Base-by-base conservation (phyloP, 2,797 vertebrate genomes). In the Sparidentex hasta region DNA sequence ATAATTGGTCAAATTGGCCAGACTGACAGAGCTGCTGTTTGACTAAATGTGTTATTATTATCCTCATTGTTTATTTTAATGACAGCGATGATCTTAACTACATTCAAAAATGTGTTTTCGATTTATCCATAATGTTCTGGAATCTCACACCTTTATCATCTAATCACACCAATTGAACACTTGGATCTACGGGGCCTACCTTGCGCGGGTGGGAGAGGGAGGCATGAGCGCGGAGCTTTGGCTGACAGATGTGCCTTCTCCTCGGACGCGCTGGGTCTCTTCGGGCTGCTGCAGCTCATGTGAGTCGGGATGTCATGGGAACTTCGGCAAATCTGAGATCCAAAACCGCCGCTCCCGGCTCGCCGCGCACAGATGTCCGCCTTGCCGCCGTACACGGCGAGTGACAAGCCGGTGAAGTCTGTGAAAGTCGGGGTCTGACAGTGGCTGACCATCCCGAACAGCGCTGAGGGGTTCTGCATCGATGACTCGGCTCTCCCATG, bases 361-460 rank as follows among this genome's bases (percentile, higher is more conserved):
- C 90, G 90, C 73, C 94, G 93, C 67, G 90, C 71, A 17, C 94
- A 94, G 57, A 94, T 76, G 65, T 95, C 95, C 72, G 94, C 80
- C 77, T 94, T 94, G 84, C 87, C 68, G 81, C 92, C 87, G 91
- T 92, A 95, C 90, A 93, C 92, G 83, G 94, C 93, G 73, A 94
- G 91, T 47, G 93, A 85, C 87, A 95, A 48, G 71, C 94, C 92
- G 78, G 90, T 43, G 77, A 95, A 94, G 90, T 95, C 95, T 23
- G 92, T 50, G 81, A 94, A 94, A 4, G 91, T 21, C 4, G 92
- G 91, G 57, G 87, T 87, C 87, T 94, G 94, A 84, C 94, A 95
- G 88, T 94, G 95, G 82, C 95, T 94, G 80, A 96, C 90, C 95
- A 95, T 95, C 90, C 92, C 95, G 90, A 94, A 88, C 75, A 93